These are phyloP conservation scores for Caenorhabditis angaria DNA, from an alignment of 2,888 invertebrate species.

Conservation along the genomic window DNA sequence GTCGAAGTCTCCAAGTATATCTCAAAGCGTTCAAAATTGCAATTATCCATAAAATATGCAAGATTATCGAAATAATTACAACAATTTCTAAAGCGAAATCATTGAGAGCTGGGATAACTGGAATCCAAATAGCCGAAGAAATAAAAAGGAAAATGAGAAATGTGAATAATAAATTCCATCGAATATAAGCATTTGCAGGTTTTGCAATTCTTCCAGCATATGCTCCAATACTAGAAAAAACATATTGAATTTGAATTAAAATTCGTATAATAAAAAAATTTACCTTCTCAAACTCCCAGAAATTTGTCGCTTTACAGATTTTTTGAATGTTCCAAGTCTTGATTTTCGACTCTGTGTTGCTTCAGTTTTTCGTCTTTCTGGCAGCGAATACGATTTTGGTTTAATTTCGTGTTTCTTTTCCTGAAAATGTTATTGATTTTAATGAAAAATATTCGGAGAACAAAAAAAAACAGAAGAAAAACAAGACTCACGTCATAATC, in stretches of 20 bases:
- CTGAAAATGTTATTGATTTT: constrained; percentile 11
- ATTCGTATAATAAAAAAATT: neutral
- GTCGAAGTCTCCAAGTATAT: constrained; percentile 51
- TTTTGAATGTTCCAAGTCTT: constrained; percentile 40
- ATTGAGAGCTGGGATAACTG: constrained; percentile 55
- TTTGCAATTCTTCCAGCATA: constrained; percentile 63
- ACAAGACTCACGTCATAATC: constrained; percentile 22
- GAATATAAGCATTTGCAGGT: constrained; percentile 60
- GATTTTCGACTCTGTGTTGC: constrained; percentile 25
- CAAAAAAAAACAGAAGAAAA: constrained; percentile 6
- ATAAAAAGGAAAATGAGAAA: constrained; percentile 63
- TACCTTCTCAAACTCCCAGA: constrained; percentile 46
- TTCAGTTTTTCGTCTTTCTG: constrained; percentile 24
- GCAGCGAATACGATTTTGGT: constrained; percentile 34
- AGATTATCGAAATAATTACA: constrained; percentile 54
- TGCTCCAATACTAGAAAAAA: constrained; percentile 35
- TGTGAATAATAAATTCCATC: constrained; percentile 68
- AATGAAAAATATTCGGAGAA: neutral
- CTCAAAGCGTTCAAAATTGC: constrained; percentile 62
- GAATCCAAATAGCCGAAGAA: constrained; percentile 64
- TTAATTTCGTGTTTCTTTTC: constrained; percentile 37
- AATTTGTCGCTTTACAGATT: constrained; percentile 38
- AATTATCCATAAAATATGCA: constrained; percentile 59
- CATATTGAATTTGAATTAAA: too few relatives aligned
- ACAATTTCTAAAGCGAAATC: constrained; percentile 63